Base-by-base conservation (phyloP, 2,888 invertebrate genomes). In the Cephonodes hylas region DNA sequence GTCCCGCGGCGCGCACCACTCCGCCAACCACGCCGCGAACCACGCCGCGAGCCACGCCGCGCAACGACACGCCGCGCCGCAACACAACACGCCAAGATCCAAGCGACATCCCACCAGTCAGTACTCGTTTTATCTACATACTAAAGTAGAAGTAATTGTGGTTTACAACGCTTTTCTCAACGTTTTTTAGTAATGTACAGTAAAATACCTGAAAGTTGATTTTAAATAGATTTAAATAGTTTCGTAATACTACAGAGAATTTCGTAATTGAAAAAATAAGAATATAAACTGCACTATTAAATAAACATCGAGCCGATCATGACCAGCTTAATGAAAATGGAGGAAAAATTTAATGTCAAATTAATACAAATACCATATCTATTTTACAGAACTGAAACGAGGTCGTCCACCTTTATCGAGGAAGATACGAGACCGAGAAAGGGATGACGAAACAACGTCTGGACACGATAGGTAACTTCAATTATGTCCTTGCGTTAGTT, bases 381-480 rank as follows among this genome's bases (percentile, higher is more conserved):
- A 20, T 46, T 34, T 86, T 85, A 42, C 81, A 93, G 93, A 82
- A 66, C 78, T 88, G 84, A 91, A 89, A 85, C 79, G 92, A 74
- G 92, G 91, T 3, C 75, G 93, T 44, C 92, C 91, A 3, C 91
- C 91, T 3, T 73, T 91, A 27, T 85, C 91, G 0, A 79, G 90
- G 27, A 89, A 84, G 63, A 78, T 85, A 48, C 79, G 77, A 45
- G 91, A 91, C 53, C 75, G 84, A 23, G 90, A 91, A 59, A 77
- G 80, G 42, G 86, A 87, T 5, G 89, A 89, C 2, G 89, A 89
- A 3, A 76, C 77, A 1, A 76, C 83, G 1, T 77, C 89, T 0
- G 82, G 82, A 27, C 80, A 85, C 62, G 90, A 91, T 44, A 84
- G 89, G 91, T 89, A 71, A 63, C 8, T 15, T n/a, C n/a, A n/a